Conservation (phyloP, 2,888 invertebrate genomes). For the Carterocephalus palaemon region DNA sequence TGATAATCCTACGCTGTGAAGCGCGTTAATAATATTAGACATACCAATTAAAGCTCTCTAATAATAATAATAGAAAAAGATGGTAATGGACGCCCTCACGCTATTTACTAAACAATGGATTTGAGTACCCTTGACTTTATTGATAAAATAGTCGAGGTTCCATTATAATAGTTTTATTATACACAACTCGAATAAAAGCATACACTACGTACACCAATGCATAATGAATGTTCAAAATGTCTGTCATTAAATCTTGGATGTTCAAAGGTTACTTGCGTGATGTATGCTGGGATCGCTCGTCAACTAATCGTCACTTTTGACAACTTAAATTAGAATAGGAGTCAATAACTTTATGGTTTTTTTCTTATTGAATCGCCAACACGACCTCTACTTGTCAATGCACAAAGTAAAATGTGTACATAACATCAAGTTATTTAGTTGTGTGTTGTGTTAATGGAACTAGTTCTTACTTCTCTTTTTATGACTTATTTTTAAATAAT, state of each 20-base stretch:
- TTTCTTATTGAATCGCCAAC: constrained; percentile 22
- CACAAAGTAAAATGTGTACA: neutral
- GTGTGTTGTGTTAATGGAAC: too few relatives aligned
- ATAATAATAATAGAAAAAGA: constrained; percentile 16
- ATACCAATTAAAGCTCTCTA: constrained; percentile 14
- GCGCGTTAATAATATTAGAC: constrained; percentile 24
- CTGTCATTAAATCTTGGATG: constrained; percentile 19
- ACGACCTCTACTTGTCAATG: constrained; percentile 43
- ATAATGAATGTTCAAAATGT: constrained; percentile 16
- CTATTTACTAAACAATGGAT: constrained; percentile 54
- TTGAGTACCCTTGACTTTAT: constrained; percentile 63
- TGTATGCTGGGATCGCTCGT: constrained; percentile 37
- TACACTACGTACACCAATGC: constrained; percentile 2
- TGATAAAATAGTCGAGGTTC: constrained; percentile 48
- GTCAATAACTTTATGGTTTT: constrained; percentile 52
- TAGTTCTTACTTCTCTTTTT: too few relatives aligned
- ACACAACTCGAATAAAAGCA: constrained; percentile 39
- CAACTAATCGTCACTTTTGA: constrained; percentile 44
- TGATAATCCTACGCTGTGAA: constrained; percentile 28
- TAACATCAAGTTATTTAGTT: too few relatives aligned
- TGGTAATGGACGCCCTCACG: constrained; percentile 35
- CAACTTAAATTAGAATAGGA: constrained; percentile 50
- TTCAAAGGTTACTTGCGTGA: constrained; percentile 14
- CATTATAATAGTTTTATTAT: constrained; percentile 11
- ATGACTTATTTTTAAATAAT: too few relatives aligned